A percentile compares a stretch with the other conserved stretches of the same genome.
Conservation (phyloP, 2,113 vertebrate genomes). For the Marcusenius ussheri region DNA sequence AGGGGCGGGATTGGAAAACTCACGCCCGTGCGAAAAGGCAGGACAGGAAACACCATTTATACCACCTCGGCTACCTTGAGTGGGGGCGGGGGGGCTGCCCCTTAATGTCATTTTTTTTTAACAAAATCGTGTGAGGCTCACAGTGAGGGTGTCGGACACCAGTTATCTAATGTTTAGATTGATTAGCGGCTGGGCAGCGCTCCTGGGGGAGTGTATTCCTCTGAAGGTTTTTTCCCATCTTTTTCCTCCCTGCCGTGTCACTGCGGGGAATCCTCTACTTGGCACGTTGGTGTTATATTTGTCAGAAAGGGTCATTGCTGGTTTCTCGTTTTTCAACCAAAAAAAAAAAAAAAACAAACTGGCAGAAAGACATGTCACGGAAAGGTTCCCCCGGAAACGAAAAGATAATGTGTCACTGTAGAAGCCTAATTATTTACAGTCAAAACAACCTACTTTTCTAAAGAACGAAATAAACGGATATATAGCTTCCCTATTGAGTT, state of each 20-base stretch:
- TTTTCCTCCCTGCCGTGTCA: neutral
- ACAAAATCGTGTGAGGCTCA: neutral
- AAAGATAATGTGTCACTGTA: neutral
- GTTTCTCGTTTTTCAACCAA: neutral
- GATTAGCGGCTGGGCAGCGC: neutral
- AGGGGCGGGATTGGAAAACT: neutral
- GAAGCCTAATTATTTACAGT: neutral
- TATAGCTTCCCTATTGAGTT: neutral
- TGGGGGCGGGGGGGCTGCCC: neutral
- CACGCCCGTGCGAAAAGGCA: neutral
- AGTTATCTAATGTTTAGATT: no score
- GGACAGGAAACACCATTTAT: slow-evolving; percentile 8
- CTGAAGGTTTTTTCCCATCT: neutral
- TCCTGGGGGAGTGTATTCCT: neutral
- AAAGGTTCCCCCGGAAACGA: neutral
- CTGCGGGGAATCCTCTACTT: neutral
- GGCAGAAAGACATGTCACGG: neutral
- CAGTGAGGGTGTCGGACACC: neutral
- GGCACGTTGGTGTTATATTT: neutral
- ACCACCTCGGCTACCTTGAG: neutral
- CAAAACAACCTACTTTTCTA: neutral
- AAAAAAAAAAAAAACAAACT: neutral
- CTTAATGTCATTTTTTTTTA: neutral
- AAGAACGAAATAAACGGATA: neutral
- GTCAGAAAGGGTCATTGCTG: neutral